Conservation (phyloP, 2,113 vertebrate genomes). For the Carollia perspicillata region DNA sequence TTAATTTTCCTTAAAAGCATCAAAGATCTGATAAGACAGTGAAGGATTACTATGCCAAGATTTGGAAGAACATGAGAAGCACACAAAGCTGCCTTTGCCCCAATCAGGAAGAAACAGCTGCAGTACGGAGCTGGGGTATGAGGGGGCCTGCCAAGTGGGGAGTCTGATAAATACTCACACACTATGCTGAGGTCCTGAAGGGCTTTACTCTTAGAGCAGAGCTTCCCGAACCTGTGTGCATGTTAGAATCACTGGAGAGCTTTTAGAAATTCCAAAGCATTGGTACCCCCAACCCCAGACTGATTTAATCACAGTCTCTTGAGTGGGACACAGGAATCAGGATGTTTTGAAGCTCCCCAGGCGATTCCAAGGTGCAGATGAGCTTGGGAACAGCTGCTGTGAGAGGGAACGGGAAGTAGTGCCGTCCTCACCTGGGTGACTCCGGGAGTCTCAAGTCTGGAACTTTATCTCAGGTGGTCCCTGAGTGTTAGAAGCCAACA, state of each 20-base stretch:
- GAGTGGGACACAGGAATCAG: neutral
- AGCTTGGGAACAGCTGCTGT: neutral
- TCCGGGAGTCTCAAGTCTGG: neutral
- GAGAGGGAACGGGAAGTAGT: neutral
- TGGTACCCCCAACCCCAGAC: neutral
- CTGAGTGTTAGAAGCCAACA: neutral
- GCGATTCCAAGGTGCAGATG: neutral
- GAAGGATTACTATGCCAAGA: neutral
- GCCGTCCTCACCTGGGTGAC: neutral
- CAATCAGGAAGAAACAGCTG: neutral
- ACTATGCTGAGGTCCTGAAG: neutral
- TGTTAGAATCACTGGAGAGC: neutral
- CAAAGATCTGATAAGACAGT: neutral
- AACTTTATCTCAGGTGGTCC: neutral
- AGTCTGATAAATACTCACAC: neutral
- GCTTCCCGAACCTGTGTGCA: neutral
- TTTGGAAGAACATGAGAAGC: neutral
- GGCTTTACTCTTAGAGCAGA: neutral
- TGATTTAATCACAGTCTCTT: neutral
- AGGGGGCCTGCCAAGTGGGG: neutral
- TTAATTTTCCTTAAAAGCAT: neutral
- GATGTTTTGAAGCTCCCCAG: neutral
- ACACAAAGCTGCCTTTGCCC: neutral
- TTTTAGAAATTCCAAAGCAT: neutral
- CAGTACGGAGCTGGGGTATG: neutral